Conservation (phyloP, 1,140 invertebrate genomes). For the Calliphora vicina region DNA sequence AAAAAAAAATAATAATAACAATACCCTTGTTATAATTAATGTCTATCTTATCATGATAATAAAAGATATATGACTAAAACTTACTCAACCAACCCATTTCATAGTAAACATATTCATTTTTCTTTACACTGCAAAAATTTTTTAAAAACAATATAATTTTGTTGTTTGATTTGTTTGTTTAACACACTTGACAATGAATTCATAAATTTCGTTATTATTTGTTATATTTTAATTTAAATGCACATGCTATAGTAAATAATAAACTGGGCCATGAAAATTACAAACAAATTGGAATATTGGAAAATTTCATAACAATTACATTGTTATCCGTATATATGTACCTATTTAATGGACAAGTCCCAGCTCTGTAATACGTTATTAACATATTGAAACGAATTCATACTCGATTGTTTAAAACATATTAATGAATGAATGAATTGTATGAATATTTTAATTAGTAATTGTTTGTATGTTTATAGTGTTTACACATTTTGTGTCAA, state of each 20-base stretch:
- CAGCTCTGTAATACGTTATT: neutral
- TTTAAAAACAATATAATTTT: neutral
- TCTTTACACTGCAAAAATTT: neutral
- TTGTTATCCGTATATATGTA: too few relatives aligned
- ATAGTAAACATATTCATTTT: too few relatives aligned
- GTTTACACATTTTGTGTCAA: neutral
- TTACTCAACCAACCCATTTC: too few relatives aligned
- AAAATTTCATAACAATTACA: neutral
- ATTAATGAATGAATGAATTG: neutral
- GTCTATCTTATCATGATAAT: too few relatives aligned
- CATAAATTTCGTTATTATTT: neutral
- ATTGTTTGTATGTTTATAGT: neutral
- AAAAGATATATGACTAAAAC: too few relatives aligned
- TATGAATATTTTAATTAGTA: neutral
- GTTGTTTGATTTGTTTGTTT: too few relatives aligned
- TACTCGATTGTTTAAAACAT: neutral
- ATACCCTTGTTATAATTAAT: too few relatives aligned
- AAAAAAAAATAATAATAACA: too few relatives aligned
- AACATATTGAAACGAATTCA: neutral
- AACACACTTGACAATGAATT: neutral
- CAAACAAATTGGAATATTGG: neutral
- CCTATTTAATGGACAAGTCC: neutral
- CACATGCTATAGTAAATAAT: neutral
- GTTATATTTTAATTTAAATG: neutral
- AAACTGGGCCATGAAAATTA: neutral